phyloP scores from a whole-genome alignment of 1,140 invertebrate species.

The Lasioglossum baleicum region DNA sequence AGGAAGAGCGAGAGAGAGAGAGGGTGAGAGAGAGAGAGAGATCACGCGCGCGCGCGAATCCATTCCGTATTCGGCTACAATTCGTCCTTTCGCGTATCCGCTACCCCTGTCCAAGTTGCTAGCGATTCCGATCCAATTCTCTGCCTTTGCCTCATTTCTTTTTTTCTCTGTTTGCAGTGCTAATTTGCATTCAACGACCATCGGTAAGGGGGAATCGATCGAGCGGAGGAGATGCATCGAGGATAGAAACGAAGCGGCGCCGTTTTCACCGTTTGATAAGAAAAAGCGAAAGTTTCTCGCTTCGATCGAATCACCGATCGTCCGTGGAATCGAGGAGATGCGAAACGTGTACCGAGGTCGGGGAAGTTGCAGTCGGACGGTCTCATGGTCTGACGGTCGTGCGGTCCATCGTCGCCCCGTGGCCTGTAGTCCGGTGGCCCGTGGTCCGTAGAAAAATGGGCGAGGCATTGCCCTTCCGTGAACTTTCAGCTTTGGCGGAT shows the following conservation, averaged over 20 bases:
- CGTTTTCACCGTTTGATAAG: neutral
- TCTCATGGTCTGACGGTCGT: no score
- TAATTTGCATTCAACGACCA: neutral
- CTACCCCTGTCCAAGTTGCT: neutral
- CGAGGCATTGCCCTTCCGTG: slow-evolving; percentile 72
- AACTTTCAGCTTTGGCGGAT: slow-evolving; percentile 73
- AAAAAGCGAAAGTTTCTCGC: neutral
- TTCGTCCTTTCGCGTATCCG: neutral
- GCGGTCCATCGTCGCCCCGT: neutral
- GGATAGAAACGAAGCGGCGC: no score
- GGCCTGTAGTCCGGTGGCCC: slow-evolving; percentile 28
- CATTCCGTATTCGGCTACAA: slow-evolving; percentile 33
- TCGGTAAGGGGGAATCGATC: neutral
- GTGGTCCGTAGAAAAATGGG: slow-evolving; percentile 65
- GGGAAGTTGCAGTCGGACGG: neutral
- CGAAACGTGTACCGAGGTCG: neutral
- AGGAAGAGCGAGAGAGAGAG: neutral
- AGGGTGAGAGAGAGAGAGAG: neutral
- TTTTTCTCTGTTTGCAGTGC: neutral
- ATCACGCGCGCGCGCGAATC: neutral
- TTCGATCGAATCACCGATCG: slow-evolving; percentile 1
- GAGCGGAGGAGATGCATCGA: no score
- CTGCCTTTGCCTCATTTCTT: neutral
- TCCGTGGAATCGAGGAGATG: neutral
- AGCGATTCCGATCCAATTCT: slow-evolving; percentile 7